Conservation (phyloP, 2,888 invertebrate genomes). For the Papilio elwesi region DNA sequence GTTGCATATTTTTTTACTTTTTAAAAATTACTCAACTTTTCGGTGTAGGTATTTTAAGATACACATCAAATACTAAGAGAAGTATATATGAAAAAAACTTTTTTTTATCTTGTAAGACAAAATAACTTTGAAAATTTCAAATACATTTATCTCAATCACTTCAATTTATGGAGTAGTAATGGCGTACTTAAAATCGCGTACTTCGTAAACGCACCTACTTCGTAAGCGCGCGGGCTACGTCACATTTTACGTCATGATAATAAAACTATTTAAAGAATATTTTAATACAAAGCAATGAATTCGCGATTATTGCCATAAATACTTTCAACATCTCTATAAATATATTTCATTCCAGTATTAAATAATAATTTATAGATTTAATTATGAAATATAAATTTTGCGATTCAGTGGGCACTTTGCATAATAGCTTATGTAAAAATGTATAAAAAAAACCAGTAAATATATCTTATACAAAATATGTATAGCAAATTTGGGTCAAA, state of each 20-base stretch:
- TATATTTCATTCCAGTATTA: neutral
- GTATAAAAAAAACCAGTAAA: no score
- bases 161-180: no score
- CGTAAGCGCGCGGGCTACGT: neutral
- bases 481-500: no score
- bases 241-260: slow-evolving; percentile 15
- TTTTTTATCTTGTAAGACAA: no score
- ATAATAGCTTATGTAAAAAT: no score
- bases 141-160: no score
- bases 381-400: no score
- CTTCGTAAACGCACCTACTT: neutral
- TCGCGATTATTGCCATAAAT: neutral
- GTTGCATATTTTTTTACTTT: neutral
- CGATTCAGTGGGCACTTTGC: no score
- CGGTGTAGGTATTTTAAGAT: slow-evolving; percentile 42
- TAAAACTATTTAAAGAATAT: neutral
- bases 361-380: neutral
- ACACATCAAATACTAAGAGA: neutral
- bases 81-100: neutral
- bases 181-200: neutral
- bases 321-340: neutral
- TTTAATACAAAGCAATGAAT: neutral
- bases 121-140: no score
- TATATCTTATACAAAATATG: no score
- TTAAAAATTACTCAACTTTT: slow-evolving; percentile 40